Base-by-base conservation (phyloP, 2,797 vertebrate genomes). In the Momotus momota region DNA sequence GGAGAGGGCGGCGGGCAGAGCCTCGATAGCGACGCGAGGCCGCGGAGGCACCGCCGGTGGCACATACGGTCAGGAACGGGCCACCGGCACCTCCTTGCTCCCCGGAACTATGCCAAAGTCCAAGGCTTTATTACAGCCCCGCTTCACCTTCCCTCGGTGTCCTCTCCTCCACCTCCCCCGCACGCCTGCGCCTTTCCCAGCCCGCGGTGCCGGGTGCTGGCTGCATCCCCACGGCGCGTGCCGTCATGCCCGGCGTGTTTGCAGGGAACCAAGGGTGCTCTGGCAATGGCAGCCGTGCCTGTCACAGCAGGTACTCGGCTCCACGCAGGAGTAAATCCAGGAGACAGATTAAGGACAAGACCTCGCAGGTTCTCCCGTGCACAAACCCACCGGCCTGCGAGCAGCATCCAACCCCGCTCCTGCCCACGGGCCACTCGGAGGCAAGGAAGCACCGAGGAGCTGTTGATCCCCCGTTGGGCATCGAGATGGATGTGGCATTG, bases 321-420 rank as follows among this genome's bases (percentile, higher is more conserved):
- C 21, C 90, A 6, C 2, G 7, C 73, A 9, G 92, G 65, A 88
- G 75, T 75, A 11, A 58, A 70, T 19, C 77, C 57, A 27, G 69
- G 48, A 69, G 88, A 57, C 1, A 51, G 92, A 79, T 95, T 64
- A 94, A 49, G 94, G 92, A 90, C 95, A 95, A 96, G 95, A 95
- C 70, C 18, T 86, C 88, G 94, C 92, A 95, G 86, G 94, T 93
- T 94, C 57, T 33, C 3, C 85, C 29, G 1, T 6, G 81, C 81
- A 3, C 1, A 22, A 67, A 80, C 61, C 51, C 51, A 49, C 65
- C n/a, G 4, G 83, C 51, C 79, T 2, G 71, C 43, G 0, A 49
- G 75, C 93, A 41, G 84, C 70, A 4, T 85, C 80, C 91, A 51
- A 10, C 10, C 67, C 60, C 4, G 11, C 73, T 86, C 72, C 60